Evolutionary conservation across 2,888 invertebrate genomes (phyloP).

Genomic region (Andrena dorsata): DNA sequence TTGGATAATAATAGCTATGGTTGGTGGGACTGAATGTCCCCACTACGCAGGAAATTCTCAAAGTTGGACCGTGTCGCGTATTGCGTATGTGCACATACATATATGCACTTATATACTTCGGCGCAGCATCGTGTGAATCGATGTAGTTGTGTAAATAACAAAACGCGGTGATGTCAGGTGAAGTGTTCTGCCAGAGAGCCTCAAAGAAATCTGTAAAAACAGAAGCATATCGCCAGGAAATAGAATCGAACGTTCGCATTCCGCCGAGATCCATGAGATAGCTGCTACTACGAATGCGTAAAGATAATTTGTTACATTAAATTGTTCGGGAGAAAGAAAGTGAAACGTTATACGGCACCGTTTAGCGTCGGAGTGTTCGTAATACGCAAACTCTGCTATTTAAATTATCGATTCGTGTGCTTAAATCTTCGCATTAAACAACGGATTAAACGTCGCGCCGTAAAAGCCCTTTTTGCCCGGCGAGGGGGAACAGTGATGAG

Average conservation of each 20-base stretch:
- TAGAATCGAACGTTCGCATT: slow-evolving; percentile 18
- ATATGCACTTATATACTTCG: neutral
- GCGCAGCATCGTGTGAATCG: slow-evolving; percentile 32
- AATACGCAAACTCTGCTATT: slow-evolving; percentile 60
- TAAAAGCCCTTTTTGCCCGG: slow-evolving; percentile 3
- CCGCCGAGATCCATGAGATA: neutral
- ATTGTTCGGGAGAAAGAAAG: slow-evolving; percentile 45
- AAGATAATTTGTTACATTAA: slow-evolving; percentile 27
- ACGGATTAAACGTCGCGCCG: slow-evolving; percentile 2
- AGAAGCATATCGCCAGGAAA: slow-evolving; percentile 17
- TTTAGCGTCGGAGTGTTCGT: slow-evolving; percentile 25
- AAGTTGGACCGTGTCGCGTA: slow-evolving; percentile 6
- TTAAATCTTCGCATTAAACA: slow-evolving; percentile 35
- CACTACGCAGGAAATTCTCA: slow-evolving; percentile 27
- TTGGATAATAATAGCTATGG: neutral
- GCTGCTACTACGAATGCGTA: neutral
- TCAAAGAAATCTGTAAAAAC: slow-evolving; percentile 33
- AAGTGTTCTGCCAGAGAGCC: slow-evolving; percentile 31
- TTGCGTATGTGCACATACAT: neutral
- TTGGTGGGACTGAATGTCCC: slow-evolving; percentile 39
- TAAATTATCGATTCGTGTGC: slow-evolving; percentile 51
- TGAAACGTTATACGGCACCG: slow-evolving; percentile 38
- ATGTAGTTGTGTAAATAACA: slow-evolving; percentile 62
- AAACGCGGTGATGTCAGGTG: slow-evolving; percentile 44
- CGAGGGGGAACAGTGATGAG: neutral